Base-by-base conservation (phyloP, 2,113 vertebrate genomes). In the Triplophysa dalaica region DNA sequence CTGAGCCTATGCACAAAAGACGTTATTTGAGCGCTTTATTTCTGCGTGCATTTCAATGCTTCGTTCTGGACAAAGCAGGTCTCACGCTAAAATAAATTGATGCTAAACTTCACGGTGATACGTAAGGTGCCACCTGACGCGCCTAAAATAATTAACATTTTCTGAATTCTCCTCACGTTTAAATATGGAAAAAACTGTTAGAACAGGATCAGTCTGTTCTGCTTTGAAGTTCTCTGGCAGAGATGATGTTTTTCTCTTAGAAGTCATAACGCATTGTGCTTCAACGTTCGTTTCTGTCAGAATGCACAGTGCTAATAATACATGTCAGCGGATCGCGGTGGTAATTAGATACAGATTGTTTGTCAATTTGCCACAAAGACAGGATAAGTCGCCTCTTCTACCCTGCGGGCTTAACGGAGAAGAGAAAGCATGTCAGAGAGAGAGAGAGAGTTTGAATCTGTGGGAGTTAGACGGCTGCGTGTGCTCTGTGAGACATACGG, bases 301-400 rank as follows among this genome's bases (percentile, higher is more conserved):
- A 43, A 63, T 2, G 10, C 11, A 22, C 45, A 16, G 60, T 72
- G 19, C 43, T 77, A 50, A 73, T 70, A 75, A 75, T 68, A 78
- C 66, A 79, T 75, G 70, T 79, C 77, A 75, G 63, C 74, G 24
- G 16, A 81, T 74, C 52, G 33, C 60, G 45, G 22, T 50, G 19
- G n/a, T 78, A 79, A 75, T 79, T 62, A 67, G 26, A 79, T 78
- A 65, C 75, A 64, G 64, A 78, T 70, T 58, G 64, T 75, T 75
- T 78, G 79, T 67, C 75, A 73, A n/a, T 79, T 65, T 70, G 54
- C 74, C 65, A 79, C 24, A 52, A 64, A 70, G 80, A 78, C 19
- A 70, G 38, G 80, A 82, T 26, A 50, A 67, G 58, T 74, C 70
- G 29, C 63, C 75, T 65, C 60, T 61, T 66, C 69, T 77, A 48